These are phyloP conservation scores for Chelonoidis abingdonii DNA, from an alignment of 2,113 vertebrate species.

Conservation along the genomic window DNA sequence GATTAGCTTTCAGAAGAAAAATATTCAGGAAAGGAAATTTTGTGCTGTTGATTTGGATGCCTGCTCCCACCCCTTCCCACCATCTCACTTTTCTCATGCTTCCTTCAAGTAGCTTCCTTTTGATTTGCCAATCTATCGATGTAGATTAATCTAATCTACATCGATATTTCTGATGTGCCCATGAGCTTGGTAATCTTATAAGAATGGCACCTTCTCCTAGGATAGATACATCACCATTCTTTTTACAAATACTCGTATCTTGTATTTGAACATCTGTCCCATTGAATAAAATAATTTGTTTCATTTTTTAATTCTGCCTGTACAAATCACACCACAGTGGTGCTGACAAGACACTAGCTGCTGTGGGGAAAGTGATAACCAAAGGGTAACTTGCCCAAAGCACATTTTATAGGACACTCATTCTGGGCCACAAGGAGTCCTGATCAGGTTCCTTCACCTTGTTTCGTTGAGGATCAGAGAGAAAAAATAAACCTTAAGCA, in stretches of 20 bases:
- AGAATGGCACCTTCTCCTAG: neutral
- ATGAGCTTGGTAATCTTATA: accelerated
- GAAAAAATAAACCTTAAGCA: conserved; percentile 3
- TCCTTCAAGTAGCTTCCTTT: neutral
- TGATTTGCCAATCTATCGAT: accelerated
- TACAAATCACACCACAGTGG: neutral
- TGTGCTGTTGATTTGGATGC: neutral
- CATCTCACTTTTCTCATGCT: neutral
- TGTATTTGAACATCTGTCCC: neutral
- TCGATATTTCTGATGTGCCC: accelerated
- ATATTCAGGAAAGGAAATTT: neutral
- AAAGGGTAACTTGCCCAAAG: conserved; percentile 2
- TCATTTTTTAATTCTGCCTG: neutral
- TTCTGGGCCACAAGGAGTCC: accelerated
- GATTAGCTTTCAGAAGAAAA: neutral
- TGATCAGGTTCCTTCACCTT: neutral
- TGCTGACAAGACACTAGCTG: neutral
- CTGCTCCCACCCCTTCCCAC: neutral
- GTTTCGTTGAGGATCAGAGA: neutral
- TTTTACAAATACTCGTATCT: neutral
- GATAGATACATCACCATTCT: neutral
- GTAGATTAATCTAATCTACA: neutral
- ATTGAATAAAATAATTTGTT: neutral
- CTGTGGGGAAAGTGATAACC: conserved; percentile 7
- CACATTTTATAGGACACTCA: conserved; percentile 22